Percentiles rank a stretch among this genome's conserved stretches.
Conservation (phyloP, 2,888 invertebrate species). For the Asteroscopus sphinx region DNA sequence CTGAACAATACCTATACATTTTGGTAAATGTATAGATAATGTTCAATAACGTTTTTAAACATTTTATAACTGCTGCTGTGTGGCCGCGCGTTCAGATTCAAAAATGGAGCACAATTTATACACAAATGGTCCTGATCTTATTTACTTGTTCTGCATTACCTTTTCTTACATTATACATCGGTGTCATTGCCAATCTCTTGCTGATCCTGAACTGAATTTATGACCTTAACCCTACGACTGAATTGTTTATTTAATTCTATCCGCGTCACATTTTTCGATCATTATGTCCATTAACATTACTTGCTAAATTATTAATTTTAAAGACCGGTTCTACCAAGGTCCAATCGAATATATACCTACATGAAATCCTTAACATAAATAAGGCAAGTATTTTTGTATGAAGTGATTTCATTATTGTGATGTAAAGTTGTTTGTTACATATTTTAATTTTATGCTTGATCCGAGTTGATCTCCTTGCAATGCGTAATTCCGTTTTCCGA, state of each 20-base stretch:
- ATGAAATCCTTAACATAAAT: constrained; percentile 17
- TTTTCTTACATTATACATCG: constrained; percentile 26
- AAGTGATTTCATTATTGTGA: constrained; percentile 3
- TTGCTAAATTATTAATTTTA: constrained; percentile 1
- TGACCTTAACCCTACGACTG: constrained; percentile 30
- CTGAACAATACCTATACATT: no score
- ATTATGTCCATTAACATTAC: constrained; percentile 9
- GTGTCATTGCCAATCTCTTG: constrained; percentile 39
- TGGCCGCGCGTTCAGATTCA: background rate
- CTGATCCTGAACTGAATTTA: constrained; percentile 45
- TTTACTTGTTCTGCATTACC: constrained; percentile 14
- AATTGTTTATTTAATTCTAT: constrained; percentile 14
- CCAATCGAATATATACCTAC: constrained; percentile 15
- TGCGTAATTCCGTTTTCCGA: constrained; percentile 12
- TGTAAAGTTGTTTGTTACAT: background rate
- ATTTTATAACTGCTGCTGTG: no score
- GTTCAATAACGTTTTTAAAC: no score
- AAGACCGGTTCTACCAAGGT: constrained; percentile 18
- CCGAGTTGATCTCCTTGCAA: constrained; percentile 37
- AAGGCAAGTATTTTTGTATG: constrained; percentile 5
- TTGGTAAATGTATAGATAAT: no score
- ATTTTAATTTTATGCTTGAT: constrained; percentile 6
- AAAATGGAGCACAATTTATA: constrained; percentile 22
- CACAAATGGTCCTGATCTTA: constrained; percentile 10
- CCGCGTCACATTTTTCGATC: constrained; percentile 3